Evolutionary conservation across 2,888 invertebrate genomes (phyloP), one percentile per base, ranked within the genome.

Genomic region (Marasmarcha lunaedactyla): DNA sequence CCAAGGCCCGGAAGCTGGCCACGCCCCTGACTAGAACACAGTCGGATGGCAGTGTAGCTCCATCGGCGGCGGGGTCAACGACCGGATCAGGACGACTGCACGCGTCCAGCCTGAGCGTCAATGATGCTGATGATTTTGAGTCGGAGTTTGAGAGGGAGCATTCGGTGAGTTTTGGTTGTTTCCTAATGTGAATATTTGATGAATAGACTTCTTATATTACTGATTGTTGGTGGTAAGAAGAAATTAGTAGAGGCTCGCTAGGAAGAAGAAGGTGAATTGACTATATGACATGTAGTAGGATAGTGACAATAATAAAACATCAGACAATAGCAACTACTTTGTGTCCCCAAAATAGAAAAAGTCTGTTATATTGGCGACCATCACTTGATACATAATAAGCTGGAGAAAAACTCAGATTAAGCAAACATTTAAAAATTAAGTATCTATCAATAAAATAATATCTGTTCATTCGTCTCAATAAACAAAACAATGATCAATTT

Each of bases 21-120:
- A 72, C 86, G 0, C 60, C 67, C 0, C 71, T 91, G n/a, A 86
- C 88, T 10, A 85, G 93, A 42, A 92, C 92, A 0, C 89, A 92
- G 58, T 93, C 93, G 0, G 89, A 90, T 44, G 92, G 92, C 46
- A 93, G 92, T 50, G 86, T 93, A 2, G 87, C 89, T 0, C 84
- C 85, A 1, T 83, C 86, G 0, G 73, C 71, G n/a, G 69, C 74
- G 10, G 74, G 84, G 1, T 81, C 88, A 6, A n/a, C n/a, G n/a
- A 6, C 25, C 0, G 74, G 84, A 1, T 81, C 88, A 6, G 88
- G 87, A 2, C 87, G 89, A 42, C 88, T 89, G 41, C 90, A 90
- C 6, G 84, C 83, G 0, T 92, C 93, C 11, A 91, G 91, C 54
- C 72, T 91, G 1, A 92, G 90, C 15, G 83, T 92, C 1, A 91